Base-by-base conservation (phyloP, 2,888 invertebrate genomes). In the Cephus rjabovi region DNA sequence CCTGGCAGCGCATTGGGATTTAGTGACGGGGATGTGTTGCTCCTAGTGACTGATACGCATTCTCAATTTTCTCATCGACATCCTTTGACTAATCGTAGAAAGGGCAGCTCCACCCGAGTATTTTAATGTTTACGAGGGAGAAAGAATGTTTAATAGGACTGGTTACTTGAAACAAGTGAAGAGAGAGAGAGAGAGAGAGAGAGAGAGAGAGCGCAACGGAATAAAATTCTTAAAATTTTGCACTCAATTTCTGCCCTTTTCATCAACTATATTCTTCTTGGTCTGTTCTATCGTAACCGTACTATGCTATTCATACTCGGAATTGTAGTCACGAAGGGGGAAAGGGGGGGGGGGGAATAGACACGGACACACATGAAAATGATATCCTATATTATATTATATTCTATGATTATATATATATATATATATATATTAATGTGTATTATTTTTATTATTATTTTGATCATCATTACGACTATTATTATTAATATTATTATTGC, bases 291-390 rank as follows among this genome's bases (percentile, higher is more conserved):
- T 83, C 77, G 81, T 83, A 84, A 82, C 79, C 86, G 85, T 87
- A 87, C 85, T 84, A 87, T 87, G 15, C 40, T 40, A 87, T 86
- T 86, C 87, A 87, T 87, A 85, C 82, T 84, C 83, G 83, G 75
- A 80, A 75, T 40, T 40, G 40, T 40, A 40, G 40, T 15, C 15
- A 40, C 40, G 4, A 15, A 40, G 4, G 15, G 35, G 12, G 35
- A 4, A 3, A 3, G 33, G 35, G 11, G 0, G 12, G 3, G 1
- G 11, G 34, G 11, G 3, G 4, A 6, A 78, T 81, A 80, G 76
- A 82, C 77, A 77, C 79, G 79, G 79, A 81, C 78, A 82, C 75
- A 78, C 71, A 79, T 74, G 79, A 56, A 80, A 40, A 40, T 40
- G 40, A 40, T 40, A 40, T 40, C 40, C 40, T 40, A 40, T 40